Evolutionary conservation across 2,888 invertebrate species (phyloP), one percentile per base, ranked within the genome.

Genomic region (Ptychoptera albimana): DNA sequence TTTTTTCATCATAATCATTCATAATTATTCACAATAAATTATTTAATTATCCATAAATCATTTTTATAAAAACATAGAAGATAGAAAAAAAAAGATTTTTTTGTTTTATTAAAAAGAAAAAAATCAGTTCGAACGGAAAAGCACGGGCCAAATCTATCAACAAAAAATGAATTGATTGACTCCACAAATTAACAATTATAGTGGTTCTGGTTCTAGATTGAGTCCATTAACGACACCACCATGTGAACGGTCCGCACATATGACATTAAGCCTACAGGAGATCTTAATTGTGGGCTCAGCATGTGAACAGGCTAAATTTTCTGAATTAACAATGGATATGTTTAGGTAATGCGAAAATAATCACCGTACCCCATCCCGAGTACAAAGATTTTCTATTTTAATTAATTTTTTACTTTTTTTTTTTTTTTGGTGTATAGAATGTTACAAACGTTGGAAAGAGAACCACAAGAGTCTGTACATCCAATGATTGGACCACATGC

Each of bases 271-370:
- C 34, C 74, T 96, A 39, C 91, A 93, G 70, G 94, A 96, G 69
- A 89, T 91, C 51, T 71, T 96, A 46, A 89, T 96, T 51, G 82
- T 96, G 46, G 94, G 96, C 46, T 92, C 92, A 63, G 83, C 85
- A 56, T 78, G 83, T 51, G 88, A 92, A 58, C 94, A 96, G 73
- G 87, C 92, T 31, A 93, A 93, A 67, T 94, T 93, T 68, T 92
- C 91, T 52, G 94, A 96, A 66, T 69, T 96, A 53, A 94, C 94
- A 11, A 81, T 96, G 74, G 96, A 96, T 68, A 96, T 96, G 96
- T 96, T 88, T 66, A 58, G 66, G 64, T 63, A 48, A 53, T 52
- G 16, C 14, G 8, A 39, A 39, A 14, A 8, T 13, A 14, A 30
- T 35, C 29, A 8, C 32, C 29, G 10, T 16, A 23, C 13, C 30